These are phyloP conservation scores for Drosophila yakuba DNA, from an alignment of 1,140 invertebrate species.

Conservation along the genomic window DNA sequence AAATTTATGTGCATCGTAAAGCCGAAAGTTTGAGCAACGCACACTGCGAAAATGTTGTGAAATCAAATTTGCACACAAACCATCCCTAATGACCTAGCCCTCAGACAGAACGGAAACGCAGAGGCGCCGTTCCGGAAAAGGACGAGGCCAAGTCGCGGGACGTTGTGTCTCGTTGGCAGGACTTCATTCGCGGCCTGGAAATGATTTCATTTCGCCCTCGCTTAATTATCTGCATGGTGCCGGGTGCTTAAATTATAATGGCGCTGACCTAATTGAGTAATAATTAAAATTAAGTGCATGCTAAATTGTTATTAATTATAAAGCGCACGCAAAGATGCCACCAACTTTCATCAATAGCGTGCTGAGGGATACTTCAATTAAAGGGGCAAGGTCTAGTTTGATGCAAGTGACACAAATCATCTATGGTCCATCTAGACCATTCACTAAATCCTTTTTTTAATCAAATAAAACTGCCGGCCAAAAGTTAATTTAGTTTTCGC, in stretches of 20 bases:
- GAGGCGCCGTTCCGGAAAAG: constrained; percentile 26
- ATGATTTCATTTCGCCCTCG: constrained; percentile 68
- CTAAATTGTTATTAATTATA: constrained; percentile 82
- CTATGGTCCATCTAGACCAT: constrained; percentile 2
- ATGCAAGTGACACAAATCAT: constrained; percentile 42
- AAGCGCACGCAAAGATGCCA: constrained; percentile 37
- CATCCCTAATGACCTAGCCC: constrained; percentile 65
- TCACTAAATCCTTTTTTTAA: constrained; percentile 2
- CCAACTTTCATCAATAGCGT: constrained; percentile 33
- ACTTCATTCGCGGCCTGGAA: constrained; percentile 37
- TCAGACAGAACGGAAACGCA: constrained; percentile 24
- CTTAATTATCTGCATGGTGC: constrained; percentile 45
- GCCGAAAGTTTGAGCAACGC: constrained; percentile 54
- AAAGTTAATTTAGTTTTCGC: constrained; percentile 12
- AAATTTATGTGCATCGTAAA: constrained; percentile 79
- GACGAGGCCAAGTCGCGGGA: constrained; percentile 11
- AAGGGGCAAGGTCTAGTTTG: constrained; percentile 18
- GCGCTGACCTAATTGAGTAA: constrained; percentile 79
- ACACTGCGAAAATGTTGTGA: constrained; percentile 78
- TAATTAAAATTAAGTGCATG: constrained; percentile 78
- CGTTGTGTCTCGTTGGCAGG: constrained; percentile 10
- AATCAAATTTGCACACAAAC: constrained; percentile 80
- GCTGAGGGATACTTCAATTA: neutral
- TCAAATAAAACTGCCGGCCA: neutral
- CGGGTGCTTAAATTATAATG: constrained; percentile 63